Evolutionary conservation across 1,140 invertebrate genomes (phyloP).

Genomic region (Trichogramma pretiosum): DNA sequence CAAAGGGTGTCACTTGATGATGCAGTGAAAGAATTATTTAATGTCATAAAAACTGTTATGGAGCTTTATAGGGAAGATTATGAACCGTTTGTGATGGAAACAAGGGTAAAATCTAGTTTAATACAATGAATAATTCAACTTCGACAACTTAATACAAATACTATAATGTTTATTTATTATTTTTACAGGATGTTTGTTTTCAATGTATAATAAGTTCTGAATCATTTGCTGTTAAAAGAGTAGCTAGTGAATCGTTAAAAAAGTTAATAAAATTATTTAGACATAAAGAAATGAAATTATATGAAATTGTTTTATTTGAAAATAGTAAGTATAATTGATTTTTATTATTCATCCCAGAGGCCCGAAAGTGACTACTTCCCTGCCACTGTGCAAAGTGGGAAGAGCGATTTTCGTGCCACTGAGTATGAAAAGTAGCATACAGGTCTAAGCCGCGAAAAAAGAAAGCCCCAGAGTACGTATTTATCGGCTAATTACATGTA

Average conservation of each 20-base stretch:
- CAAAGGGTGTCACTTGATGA: background rate
- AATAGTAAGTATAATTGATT: constrained; percentile 3
- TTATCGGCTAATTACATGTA: no score
- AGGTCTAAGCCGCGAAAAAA: no score
- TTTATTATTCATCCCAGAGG: no score
- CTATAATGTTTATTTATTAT: background rate
- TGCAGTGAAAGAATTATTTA: constrained; percentile 20
- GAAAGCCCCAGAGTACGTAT: no score
- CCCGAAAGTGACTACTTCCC: no score
- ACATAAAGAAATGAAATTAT: constrained; percentile 1
- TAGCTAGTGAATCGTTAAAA: constrained; percentile 1
- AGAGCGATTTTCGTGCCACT: no score
- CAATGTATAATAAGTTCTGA: background rate
- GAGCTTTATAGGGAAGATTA: constrained; percentile 21
- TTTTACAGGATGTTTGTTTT: constrained; percentile 11
- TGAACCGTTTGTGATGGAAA: constrained; percentile 20
- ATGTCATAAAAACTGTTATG: constrained; percentile 25
- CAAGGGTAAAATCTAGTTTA: constrained; percentile 27
- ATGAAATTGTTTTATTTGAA: constrained; percentile 2
- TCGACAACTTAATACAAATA: constrained; percentile 5
- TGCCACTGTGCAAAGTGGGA: no score
- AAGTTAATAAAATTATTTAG: constrained; percentile 4
- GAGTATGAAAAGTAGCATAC: no score
- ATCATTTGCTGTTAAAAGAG: background rate
- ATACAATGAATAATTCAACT: no score